phyloP scores from a whole-genome alignment of 2,113 vertebrate genomes.

The Apeltes quadracus region DNA sequence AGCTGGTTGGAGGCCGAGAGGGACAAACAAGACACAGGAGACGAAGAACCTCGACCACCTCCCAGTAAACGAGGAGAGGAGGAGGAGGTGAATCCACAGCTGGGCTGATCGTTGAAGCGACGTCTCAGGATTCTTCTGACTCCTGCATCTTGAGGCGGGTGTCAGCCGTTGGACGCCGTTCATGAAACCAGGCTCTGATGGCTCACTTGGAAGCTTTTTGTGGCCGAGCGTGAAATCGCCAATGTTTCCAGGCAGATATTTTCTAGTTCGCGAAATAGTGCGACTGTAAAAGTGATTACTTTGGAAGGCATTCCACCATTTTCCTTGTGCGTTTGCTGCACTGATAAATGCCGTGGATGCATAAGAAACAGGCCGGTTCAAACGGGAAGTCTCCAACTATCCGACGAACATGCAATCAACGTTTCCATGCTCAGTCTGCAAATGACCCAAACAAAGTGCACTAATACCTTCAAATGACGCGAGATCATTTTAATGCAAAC shows the following conservation, averaged over 20 bases:
- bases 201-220: slow-evolving; percentile 14
- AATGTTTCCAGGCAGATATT: background rate
- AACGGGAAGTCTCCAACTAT: slow-evolving; percentile 1
- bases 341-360: background rate
- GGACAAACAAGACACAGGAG: slow-evolving; percentile 87
- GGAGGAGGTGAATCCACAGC: slow-evolving; percentile 75
- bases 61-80: slow-evolving; percentile 77
- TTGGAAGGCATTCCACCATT: background rate
- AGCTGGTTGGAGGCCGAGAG: slow-evolving; percentile 91
- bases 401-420: background rate
- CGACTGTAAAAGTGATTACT: slow-evolving; percentile 5
- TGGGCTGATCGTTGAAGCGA: slow-evolving; percentile 61
- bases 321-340: background rate
- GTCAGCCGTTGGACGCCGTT: background rate
- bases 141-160: background rate
- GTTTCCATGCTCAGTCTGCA: background rate
- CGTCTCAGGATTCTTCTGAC: background rate
- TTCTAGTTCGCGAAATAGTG: background rate
- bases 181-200: background rate
- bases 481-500: slow-evolving; percentile 9
- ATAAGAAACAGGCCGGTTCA: slow-evolving; percentile 1
- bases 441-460: background rate
- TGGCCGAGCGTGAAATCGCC: background rate
- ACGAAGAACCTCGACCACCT: slow-evolving; percentile 82
- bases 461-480: background rate